Evolutionary conservation across 2,888 invertebrate species (phyloP), one percentile per base, ranked within the genome.

Genomic region (Bugulina stolonifera): DNA sequence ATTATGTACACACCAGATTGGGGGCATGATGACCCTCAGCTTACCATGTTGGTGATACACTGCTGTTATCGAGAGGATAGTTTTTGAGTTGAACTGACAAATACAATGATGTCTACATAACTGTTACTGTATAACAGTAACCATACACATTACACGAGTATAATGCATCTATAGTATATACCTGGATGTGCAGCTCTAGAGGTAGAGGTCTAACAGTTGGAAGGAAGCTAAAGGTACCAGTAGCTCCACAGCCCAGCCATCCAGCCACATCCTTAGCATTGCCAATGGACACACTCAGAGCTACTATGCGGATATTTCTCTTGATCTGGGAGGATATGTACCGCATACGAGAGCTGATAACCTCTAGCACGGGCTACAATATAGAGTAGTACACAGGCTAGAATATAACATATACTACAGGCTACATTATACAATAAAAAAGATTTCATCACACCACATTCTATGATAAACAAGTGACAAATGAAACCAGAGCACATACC

Each of bases 161-260:
- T n/a, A n/a, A n/a, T n/a, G n/a, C n/a, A n/a, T n/a, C n/a, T n/a
- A n/a, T n/a, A n/a, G n/a, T n/a, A n/a, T n/a, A n/a, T n/a, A 85
- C 84, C 80, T 88, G 93, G 73, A 99, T 94, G 81, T 98, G 97
- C 69, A 99, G 86, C 82, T 99, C 97, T 27, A 99, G 86, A 0
- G 96, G 96, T 54, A 96, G 88, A 0, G 98, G 99, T 0, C 99
- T 87, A 1, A 98, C 97, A 81, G 94, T 95, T 0, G 99, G 98
- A 81, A 98, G 97, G 86, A 99, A 99, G 87, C 99, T 99, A 86
- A 98, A 99, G 1, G 94, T 93, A 34, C 92, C 90, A 78, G 94
- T 93, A 1, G 94, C 89, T 78, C 91, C 91, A 80, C 96, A 96
- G 27, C 97, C 97, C 58, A 98, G 87, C 98, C 98, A 98, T 81